Conservation (phyloP, 2,888 invertebrate species). For the Erpobdella octoculata region DNA sequence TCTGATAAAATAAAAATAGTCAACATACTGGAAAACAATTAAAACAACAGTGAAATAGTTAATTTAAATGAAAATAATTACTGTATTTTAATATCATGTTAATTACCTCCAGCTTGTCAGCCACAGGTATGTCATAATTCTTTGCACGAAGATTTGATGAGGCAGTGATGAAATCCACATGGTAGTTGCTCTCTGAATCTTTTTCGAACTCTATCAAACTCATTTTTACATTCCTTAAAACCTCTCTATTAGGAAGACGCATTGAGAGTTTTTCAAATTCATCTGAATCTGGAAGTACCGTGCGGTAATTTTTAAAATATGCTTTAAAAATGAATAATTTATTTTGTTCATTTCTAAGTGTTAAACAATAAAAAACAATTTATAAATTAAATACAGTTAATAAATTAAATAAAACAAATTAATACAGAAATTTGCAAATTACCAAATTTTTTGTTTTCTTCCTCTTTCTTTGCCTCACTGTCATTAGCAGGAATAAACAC, state of each 20-base stretch:
- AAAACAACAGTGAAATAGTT: not conserved
- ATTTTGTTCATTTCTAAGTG: too few species aligned
- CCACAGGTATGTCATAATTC: conserved; percentile 88
- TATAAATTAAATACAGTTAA: not conserved
- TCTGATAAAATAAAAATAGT: conserved; percentile 43
- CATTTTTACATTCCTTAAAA: conserved; percentile 40
- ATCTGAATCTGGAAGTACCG: conserved; percentile 13
- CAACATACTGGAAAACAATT: not conserved
- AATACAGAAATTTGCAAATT: not conserved
- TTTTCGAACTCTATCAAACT: conserved; percentile 93
- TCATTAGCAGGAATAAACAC: conserved; percentile 96
- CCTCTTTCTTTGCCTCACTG: conserved; percentile 64
- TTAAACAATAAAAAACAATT: too few species aligned
- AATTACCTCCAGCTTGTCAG: conserved; percentile 77
- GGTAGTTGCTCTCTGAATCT: conserved; percentile 92
- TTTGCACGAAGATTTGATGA: conserved; percentile 92
- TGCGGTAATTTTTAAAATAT: not conserved
- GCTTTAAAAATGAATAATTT: too few species aligned
- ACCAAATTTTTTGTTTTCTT: not conserved
- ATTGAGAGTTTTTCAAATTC: conserved; percentile 25
- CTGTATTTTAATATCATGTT: not conserved
- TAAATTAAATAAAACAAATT: not conserved
- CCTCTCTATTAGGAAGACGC: conserved; percentile 40
- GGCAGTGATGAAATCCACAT: conserved; percentile 98
- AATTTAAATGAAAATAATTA: not conserved